Base-by-base conservation (phyloP, 2,113 vertebrate species). In the Nicator chloris region DNA sequence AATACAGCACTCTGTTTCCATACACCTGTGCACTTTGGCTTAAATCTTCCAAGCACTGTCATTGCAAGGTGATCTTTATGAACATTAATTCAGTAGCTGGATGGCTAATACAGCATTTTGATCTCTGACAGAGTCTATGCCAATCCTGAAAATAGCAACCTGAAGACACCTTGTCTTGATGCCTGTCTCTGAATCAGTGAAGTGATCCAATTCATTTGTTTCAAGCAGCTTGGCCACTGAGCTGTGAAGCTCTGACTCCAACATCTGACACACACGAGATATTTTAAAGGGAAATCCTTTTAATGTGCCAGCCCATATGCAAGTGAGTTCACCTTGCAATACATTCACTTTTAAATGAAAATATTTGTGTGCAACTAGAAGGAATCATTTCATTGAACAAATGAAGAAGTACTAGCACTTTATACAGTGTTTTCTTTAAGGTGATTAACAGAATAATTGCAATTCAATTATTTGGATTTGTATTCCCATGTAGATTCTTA, bases 131-230 rank as follows among this genome's bases (percentile, higher is more conserved):
- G 59, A 83, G 31, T 50, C 63, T 56, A 84, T 3, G 40, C 83
- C 92, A 93, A 61, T 95, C 80, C 81, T 97, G 92, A 90, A 97
- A 96, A 82, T 47, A 96, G 75, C 65, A 87, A 76, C 69, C 54
- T 71, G 47, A 95, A 96, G 97, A 94, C 82, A 82, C 2, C 7
- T 91, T 95, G 54, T 81, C 59, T 79, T 82, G 60, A 45, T 35
- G n/a, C 47, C 72, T 44, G 75, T 77, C 53, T 45, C 56, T 72
- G 92, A 92, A 95, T 86, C 86, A 82, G 65, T 75, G 28, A 66
- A 80, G 50, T 54, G 86, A 95, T 95, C 82, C 69, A 91, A 81
- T 97, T 96, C 45, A 91, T 97, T 93, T 92, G 40, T 95, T 96
- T 95, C 17, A 28, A 89, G 64, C 44, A 65, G 57, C 45, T n/a